Percentiles rank a stretch among this genome's conserved stretches.
Evolutionary conservation across 2,888 invertebrate genomes (phyloP).

Genomic region (Cerastoderma edule): DNA sequence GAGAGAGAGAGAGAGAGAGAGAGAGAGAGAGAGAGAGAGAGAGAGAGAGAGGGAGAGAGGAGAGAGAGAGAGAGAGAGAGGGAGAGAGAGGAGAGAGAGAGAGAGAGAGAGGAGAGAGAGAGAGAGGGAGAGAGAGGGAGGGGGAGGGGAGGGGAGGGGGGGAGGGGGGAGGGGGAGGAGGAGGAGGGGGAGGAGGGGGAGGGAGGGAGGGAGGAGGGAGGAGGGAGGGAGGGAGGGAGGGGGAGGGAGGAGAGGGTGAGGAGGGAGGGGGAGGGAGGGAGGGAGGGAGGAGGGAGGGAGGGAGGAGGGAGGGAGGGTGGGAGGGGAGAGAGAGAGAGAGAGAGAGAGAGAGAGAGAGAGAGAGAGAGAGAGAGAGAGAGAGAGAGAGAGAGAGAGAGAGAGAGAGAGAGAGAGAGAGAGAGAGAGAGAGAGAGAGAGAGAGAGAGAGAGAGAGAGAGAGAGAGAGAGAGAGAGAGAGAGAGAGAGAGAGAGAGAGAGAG

Average conservation of each 20-base stretch:
- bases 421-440: slow-evolving; percentile 1
- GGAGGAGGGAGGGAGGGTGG: too few species aligned
- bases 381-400: neutral
- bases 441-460: neutral
- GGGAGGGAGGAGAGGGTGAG: too few species aligned
- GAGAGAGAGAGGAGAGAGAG: slow-evolving; percentile 17
- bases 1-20: slow-evolving; percentile 27
- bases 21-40: slow-evolving; percentile 24
- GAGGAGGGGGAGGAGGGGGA: too few species aligned
- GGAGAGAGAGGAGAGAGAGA: neutral
- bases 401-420: neutral
- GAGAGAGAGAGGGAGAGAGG: slow-evolving; percentile 17
- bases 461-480: slow-evolving; percentile 2
- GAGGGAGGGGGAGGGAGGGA: too few species aligned
- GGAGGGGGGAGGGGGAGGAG: too few species aligned
- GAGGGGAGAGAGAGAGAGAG: too few species aligned
- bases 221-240: too few species aligned
- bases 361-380: neutral
- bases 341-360: neutral
- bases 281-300: too few species aligned
- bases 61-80: slow-evolving; percentile 15
- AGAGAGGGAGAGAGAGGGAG: too few species aligned
- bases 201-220: too few species aligned
- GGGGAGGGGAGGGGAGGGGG: too few species aligned
- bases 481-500: neutral